phyloP scores from a whole-genome alignment of 2,888 invertebrate genomes.

The Agriotes lineatus region DNA sequence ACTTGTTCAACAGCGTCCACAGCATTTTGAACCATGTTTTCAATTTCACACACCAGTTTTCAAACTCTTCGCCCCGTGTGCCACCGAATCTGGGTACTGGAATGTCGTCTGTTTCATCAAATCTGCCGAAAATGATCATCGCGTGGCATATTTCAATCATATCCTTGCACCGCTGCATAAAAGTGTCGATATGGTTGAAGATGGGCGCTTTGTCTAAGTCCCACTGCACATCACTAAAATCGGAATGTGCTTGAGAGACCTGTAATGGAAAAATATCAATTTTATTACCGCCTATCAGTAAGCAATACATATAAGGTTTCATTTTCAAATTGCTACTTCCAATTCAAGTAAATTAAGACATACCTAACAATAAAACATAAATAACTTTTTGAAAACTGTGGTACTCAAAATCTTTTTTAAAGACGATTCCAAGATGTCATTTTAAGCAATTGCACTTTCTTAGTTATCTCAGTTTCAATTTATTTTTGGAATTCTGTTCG shows the following conservation, averaged over 20 bases:
- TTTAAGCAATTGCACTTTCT: too few species aligned
- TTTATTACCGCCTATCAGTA: too few species aligned
- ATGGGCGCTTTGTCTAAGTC: slow-evolving; percentile 82
- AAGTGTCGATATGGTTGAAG: slow-evolving; percentile 89
- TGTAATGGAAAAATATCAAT: slow-evolving; percentile 58
- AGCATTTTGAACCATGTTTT: slow-evolving; percentile 78
- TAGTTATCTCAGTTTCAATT: too few species aligned
- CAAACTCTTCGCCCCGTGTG: slow-evolving; percentile 76
- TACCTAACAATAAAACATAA: too few species aligned
- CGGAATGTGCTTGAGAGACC: slow-evolving; percentile 73
- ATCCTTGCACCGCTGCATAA: slow-evolving; percentile 86
- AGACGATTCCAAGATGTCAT: too few species aligned
- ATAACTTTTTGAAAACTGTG: too few species aligned
- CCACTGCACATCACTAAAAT: slow-evolving; percentile 73
- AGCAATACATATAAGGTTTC: too few species aligned
- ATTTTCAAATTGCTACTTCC: slow-evolving; percentile 51
- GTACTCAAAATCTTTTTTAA: too few species aligned
- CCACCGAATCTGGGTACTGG: slow-evolving; percentile 83
- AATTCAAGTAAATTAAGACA: too few species aligned
- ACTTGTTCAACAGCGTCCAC: slow-evolving; percentile 70
- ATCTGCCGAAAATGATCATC: slow-evolving; percentile 88
- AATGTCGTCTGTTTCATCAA: slow-evolving; percentile 79
- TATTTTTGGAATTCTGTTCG: too few species aligned
- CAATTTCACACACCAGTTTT: slow-evolving; percentile 76
- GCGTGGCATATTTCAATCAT: slow-evolving; percentile 89